Percentiles rank a stretch among this genome's conserved stretches.
phyloP scores from a whole-genome alignment of 2,888 invertebrate genomes.

The Phytoseiulus persimilis region DNA sequence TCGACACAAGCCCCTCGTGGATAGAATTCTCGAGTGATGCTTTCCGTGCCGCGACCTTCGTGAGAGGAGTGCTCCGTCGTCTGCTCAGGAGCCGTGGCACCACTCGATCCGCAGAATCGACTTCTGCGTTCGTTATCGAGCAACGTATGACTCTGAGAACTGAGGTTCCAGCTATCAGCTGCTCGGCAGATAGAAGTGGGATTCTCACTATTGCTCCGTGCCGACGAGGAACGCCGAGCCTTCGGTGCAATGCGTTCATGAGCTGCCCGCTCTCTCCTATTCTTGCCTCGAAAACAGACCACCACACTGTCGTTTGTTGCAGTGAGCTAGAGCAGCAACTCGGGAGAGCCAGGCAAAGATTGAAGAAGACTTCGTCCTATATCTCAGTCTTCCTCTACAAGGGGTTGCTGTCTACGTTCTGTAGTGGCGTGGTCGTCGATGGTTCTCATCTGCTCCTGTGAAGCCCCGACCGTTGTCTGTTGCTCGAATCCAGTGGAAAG shows the following conservation, averaged over 20 bases:
- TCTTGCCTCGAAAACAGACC: neutral
- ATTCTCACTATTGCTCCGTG: too few relatives aligned
- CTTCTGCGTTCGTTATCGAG: too few relatives aligned
- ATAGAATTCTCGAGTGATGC: neutral
- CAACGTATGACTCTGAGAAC: too few relatives aligned
- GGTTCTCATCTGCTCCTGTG: too few relatives aligned
- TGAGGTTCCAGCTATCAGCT: too few relatives aligned
- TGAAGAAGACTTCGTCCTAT: too few relatives aligned
- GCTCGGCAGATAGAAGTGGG: too few relatives aligned
- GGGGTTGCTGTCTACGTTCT: too few relatives aligned
- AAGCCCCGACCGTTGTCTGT: too few relatives aligned
- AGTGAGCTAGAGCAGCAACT: neutral
- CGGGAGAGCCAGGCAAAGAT: neutral
- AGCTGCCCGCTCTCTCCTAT: neutral
- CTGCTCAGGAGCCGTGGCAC: slow-evolving; percentile 50
- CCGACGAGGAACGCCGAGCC: neutral
- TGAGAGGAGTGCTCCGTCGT: slow-evolving; percentile 48
- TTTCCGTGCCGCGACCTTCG: slow-evolving; percentile 46
- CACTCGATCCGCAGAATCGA: slow-evolving; percentile 44
- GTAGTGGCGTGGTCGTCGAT: too few relatives aligned
- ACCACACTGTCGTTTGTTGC: neutral
- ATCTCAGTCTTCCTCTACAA: too few relatives aligned
- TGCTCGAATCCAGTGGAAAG: too few relatives aligned
- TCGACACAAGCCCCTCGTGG: neutral
- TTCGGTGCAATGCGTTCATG: neutral